These are phyloP conservation scores for Bryconaethiops microstoma DNA, from an alignment of 2,797 vertebrate species.

Conservation along the genomic window DNA sequence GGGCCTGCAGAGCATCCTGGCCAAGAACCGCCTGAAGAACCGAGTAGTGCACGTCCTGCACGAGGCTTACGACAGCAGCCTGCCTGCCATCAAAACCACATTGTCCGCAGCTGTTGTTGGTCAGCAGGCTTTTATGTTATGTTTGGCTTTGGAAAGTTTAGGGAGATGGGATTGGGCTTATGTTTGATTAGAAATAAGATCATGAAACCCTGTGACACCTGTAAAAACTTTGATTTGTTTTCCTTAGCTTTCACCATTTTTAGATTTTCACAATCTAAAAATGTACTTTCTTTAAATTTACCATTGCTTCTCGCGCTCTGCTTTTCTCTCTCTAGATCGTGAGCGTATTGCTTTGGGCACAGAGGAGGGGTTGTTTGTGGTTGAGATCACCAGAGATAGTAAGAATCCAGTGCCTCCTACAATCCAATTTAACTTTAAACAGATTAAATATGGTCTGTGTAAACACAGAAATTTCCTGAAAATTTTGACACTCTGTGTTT, in stretches of 20 bases:
- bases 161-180: neutral
- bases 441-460: neutral
- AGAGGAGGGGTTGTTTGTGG: conserved; percentile 93
- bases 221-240: conserved; percentile 4
- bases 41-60: conserved; percentile 86
- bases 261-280: neutral
- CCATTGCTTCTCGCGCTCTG: conserved; percentile 9
- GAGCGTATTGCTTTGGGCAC: conserved; percentile 92
- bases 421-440: neutral
- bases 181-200: neutral
- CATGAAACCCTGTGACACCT: neutral
- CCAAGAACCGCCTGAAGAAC: conserved; percentile 88
- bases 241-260: neutral
- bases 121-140: conserved; percentile 59
- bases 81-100: conserved; percentile 91
- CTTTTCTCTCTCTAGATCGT: conserved; percentile 77
- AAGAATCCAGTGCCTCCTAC: conserved; percentile 58
- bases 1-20: conserved; percentile 89
- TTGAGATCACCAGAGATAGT: conserved; percentile 95
- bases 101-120: conserved; percentile 89
- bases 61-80: conserved; percentile 92
- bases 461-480: neutral
- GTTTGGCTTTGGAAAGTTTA: neutral
- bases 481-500: neutral
- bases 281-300: neutral